These are phyloP conservation scores for Rugalucina vietnamica DNA, from an alignment of 2,888 invertebrate species.

Conservation along the genomic window DNA sequence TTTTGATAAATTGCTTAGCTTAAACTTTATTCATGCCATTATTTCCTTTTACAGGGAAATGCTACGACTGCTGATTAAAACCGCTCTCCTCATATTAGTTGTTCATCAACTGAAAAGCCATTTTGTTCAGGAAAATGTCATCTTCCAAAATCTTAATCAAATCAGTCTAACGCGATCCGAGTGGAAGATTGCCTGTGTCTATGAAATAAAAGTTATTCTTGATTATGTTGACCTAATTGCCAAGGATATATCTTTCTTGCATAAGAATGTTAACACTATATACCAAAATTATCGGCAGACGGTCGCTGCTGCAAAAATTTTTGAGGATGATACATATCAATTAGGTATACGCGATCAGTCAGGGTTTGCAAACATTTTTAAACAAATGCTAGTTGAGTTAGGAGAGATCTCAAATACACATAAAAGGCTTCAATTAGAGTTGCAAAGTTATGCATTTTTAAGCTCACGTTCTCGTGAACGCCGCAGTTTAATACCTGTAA, in stretches of 20 bases:
- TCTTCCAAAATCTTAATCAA: neutral
- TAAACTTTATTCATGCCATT: too few species aligned
- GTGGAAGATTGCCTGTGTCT: neutral
- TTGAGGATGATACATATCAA: neutral
- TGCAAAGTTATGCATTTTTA: conserved; percentile 1
- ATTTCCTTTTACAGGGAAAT: neutral
- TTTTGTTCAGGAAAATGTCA: neutral
- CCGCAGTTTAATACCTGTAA: neutral
- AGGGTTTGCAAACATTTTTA: neutral
- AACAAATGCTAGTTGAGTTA: neutral
- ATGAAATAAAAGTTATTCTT: neutral
- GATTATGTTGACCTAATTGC: neutral
- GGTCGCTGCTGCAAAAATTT: neutral
- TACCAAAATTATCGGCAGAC: neutral
- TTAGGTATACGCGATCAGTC: neutral
- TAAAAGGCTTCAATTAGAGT: neutral
- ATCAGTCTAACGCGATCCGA: neutral
- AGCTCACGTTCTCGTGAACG: neutral
- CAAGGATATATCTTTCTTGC: neutral
- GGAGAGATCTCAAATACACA: neutral
- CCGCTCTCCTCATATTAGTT: neutral
- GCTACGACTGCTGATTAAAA: neutral
- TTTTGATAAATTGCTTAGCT: too few species aligned
- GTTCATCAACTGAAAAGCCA: neutral
- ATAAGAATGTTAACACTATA: neutral